Evolutionary conservation across 1,140 invertebrate species (phyloP).

Genomic region (Magallana ariakensis): DNA sequence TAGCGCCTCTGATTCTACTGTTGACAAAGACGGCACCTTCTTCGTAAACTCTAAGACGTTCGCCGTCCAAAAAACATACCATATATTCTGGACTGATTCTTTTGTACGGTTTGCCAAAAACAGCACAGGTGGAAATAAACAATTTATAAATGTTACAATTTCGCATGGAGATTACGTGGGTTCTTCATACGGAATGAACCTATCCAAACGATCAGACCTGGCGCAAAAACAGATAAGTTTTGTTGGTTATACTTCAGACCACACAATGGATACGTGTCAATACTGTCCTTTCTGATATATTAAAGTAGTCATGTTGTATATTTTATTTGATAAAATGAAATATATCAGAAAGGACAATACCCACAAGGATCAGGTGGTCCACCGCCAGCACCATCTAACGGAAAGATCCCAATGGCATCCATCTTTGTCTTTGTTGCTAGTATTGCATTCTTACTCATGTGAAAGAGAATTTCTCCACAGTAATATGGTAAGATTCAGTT

Average conservation of each 20-base stretch:
- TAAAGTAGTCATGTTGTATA: no score
- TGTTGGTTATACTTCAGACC: neutral
- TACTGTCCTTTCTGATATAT: no score
- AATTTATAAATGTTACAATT: neutral
- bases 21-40: neutral
- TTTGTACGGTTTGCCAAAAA: neutral
- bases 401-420: no score
- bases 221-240: neutral
- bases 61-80: neutral
- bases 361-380: no score
- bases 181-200: neutral
- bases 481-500: no score
- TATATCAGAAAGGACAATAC: no score
- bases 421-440: no score
- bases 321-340: no score
- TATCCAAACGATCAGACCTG: neutral
- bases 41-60: neutral
- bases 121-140: neutral
- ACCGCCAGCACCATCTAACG: no score
- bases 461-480: no score
- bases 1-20: neutral
- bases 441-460: no score
- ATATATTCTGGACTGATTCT: neutral
- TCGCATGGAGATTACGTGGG: neutral
- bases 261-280: neutral